Conservation (phyloP, 1,140 invertebrate genomes). For the Globodera rostochiensis region DNA sequence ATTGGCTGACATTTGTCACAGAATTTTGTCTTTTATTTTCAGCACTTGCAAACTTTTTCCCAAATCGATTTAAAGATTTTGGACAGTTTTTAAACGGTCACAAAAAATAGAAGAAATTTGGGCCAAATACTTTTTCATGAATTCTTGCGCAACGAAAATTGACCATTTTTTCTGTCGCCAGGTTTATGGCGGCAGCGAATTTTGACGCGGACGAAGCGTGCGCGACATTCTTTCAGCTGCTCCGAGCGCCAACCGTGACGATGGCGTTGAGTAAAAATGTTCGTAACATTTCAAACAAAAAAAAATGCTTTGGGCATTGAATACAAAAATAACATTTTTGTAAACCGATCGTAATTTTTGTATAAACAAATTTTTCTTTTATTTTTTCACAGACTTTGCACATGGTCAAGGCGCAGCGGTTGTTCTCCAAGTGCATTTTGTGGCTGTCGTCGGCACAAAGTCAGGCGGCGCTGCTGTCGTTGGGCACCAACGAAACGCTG, state of each 20-base stretch:
- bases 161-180: background rate
- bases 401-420: constrained; percentile 29
- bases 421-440: constrained; percentile 30
- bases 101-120: background rate
- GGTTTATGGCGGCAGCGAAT: constrained; percentile 13
- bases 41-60: too few species aligned
- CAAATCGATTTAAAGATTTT: too few species aligned
- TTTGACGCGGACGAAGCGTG: background rate
- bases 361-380: constrained; percentile 35
- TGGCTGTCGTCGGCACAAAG: constrained; percentile 29
- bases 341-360: background rate
- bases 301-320: too few species aligned
- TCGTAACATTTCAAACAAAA: background rate
- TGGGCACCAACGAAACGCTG: constrained; percentile 28
- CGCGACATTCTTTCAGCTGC: constrained; percentile 14
- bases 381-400: constrained; percentile 32
- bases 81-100: too few species aligned
- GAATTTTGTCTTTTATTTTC: too few species aligned
- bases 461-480: background rate
- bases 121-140: too few species aligned
- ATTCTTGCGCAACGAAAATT: too few species aligned
- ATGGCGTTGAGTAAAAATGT: constrained; percentile 13
- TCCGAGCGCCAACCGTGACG: constrained; percentile 9
- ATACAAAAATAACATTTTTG: background rate
- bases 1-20: too few species aligned